These are phyloP conservation scores for Luffia ferchaultella DNA, from an alignment of 2,888 invertebrate species.

Conservation along the genomic window DNA sequence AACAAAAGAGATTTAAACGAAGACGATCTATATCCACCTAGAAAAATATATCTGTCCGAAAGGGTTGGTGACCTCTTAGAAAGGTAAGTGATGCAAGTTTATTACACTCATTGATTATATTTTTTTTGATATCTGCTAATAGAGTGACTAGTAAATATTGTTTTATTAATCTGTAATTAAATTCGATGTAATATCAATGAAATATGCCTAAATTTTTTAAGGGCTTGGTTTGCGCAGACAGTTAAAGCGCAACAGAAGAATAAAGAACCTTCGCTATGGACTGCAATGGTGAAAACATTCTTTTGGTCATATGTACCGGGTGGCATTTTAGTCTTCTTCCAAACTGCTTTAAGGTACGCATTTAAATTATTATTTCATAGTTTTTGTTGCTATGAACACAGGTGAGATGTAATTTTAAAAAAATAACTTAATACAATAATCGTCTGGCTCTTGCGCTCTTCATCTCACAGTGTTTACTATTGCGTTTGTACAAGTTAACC, in stretches of 20 bases:
- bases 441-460: no score
- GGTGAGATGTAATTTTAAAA: no score
- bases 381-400: background rate
- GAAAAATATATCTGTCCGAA: constrained; percentile 68
- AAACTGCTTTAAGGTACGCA: constrained; percentile 37
- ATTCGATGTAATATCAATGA: no score
- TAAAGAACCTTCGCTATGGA: constrained; percentile 64
- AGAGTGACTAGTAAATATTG: no score
- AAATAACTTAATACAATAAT: no score
- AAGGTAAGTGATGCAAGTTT: constrained; percentile 34
- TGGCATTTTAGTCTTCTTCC: constrained; percentile 51
- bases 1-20: constrained; percentile 68
- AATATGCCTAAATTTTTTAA: no score
- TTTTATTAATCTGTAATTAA: no score
- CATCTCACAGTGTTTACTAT: no score
- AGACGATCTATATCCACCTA: constrained; percentile 71
- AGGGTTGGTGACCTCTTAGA: constrained; percentile 67
- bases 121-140: no score
- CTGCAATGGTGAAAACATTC: constrained; percentile 64
- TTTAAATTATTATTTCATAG: no score
- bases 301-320: constrained; percentile 63
- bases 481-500: no score
- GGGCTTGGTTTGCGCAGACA: constrained; percentile 68
- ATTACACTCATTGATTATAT: background rate
- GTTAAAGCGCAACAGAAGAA: constrained; percentile 38